Percentiles rank a stretch among this genome's conserved stretches.
These are phyloP conservation scores for human (Homo sapiens) DNA, from an alignment of 2,113 vertebrate genomes.

Conservation along the genomic window GRCh38 chr14:60922001-60922500, in stretches of 20 bases:
- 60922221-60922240: constrained; percentile 87
- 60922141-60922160: constrained; percentile 85
- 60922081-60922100: constrained; percentile 83
- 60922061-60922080: constrained; percentile 87
- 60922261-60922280: constrained; percentile 91
- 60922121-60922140: constrained; percentile 85
- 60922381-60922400: constrained; percentile 67
- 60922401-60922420: constrained; percentile 58
- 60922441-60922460: constrained; percentile 28
- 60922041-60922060: constrained; percentile 86
- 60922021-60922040: constrained; percentile 88
- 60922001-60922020: constrained; percentile 87
- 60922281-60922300: constrained; percentile 85
- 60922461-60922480: constrained; percentile 57
- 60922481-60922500: neutral
- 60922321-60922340: constrained; percentile 86
- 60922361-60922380: constrained; percentile 72
- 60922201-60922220: constrained; percentile 90
- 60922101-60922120: constrained; percentile 88
- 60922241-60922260: constrained; percentile 89
- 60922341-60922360: constrained; percentile 80
- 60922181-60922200: constrained; percentile 89
- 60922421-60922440: constrained; percentile 3
- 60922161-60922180: constrained; percentile 89
- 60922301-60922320: constrained; percentile 85